Evolutionary conservation across 2,888 invertebrate genomes (phyloP), one percentile per base, ranked within the genome.

Genomic region (Beris chalybata): DNA sequence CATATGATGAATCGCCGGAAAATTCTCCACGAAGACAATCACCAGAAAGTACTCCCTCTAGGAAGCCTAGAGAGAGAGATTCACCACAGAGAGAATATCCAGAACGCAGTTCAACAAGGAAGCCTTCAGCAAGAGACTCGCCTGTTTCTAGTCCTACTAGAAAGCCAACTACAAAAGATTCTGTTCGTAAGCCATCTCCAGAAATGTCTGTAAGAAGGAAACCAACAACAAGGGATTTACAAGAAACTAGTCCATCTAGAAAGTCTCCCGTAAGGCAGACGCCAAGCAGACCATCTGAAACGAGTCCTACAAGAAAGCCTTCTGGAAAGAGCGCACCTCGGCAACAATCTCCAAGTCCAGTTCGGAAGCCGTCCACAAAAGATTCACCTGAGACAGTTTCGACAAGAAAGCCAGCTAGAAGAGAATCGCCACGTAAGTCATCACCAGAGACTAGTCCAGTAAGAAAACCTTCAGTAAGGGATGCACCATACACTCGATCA

Each of bases 291-390:
- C 22, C 5, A 52, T 22, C 22, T 22, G 52, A 52, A 29, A 52
- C 4, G 4, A 52, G 15, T 22, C 52, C 15, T 52, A 5, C 52
- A 1, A 29, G 29, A 22, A 52, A 54, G 31, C 59, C 66, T 31
- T 73, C 74, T 3, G 82, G 80, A 73, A 72, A 76, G 70, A 81
- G 82, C 66, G 75, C 77, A 66, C 82, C 83, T 1, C 5, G 55
- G n/a, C 30, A n/a, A 12, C 29, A n/a, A 56, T 82, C 83, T 2
- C 81, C 80, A 71, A 83, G 83, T 73, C 74, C 77, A 5, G 52
- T 63, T 22, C 50, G 66, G 12, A 69, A 68, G 63, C 44, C 66
- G 38, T 47, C 64, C 7, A 32, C 31, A 9, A 65, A 65, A 38
- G 47, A n/a, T 4, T 15, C 61, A 61, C 29, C 22, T 65, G 2